A percentile compares a stretch with the other conserved stretches of the same genome.
Evolutionary conservation across 37 sponge, comb jelly and placozoan species (phyloP).

Genomic region (Hexactinellida sp.): DNA sequence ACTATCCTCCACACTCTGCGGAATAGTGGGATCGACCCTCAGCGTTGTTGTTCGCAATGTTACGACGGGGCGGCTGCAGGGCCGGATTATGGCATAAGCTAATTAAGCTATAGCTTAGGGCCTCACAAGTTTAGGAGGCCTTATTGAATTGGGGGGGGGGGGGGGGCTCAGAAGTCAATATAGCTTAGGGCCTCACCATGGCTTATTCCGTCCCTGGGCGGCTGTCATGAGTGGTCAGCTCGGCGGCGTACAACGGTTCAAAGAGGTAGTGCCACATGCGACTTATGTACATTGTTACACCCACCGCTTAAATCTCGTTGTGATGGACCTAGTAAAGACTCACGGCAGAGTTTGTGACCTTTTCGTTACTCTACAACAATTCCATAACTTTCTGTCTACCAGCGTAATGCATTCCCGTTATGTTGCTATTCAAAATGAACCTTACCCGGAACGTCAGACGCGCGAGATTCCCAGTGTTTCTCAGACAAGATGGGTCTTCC

Average conservation of each 20-base stretch:
- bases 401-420: conserved; percentile 7
- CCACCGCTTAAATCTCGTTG: conserved; percentile 3
- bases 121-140: too few relatives aligned
- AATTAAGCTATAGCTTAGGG: too few relatives aligned
- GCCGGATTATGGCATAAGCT: too few relatives aligned
- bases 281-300: conserved; percentile 10
- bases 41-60: conserved; percentile 6
- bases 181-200: too few relatives aligned
- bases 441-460: neutral
- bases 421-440: conserved; percentile 15
- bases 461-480: conserved; percentile 15
- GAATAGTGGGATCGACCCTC: neutral
- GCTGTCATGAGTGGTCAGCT: conserved; percentile 8
- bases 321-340: neutral
- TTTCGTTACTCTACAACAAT: neutral
- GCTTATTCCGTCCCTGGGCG: too few relatives aligned
- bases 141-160: too few relatives aligned
- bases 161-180: too few relatives aligned
- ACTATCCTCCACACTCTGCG: neutral
- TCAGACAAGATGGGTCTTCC: neutral
- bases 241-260: conserved; percentile 2
- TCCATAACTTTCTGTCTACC: neutral
- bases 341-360: neutral
- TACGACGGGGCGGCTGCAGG: conserved; percentile 8
- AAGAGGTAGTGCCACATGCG: conserved; percentile 5